Evolutionary conservation across 2,113 vertebrate genomes (phyloP).

Genomic region (Etheostoma spectabile): DNA sequence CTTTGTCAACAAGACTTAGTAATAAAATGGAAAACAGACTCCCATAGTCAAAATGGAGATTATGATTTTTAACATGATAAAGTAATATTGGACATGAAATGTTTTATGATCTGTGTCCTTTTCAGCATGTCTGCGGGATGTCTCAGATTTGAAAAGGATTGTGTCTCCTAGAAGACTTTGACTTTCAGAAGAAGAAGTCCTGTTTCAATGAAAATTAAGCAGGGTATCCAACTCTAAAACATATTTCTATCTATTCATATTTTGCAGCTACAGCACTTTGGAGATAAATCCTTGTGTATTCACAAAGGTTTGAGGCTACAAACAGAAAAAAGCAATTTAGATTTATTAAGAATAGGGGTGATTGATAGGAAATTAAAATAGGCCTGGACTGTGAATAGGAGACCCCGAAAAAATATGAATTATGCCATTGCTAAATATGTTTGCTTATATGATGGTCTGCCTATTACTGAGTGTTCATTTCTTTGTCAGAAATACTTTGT

Average conservation of each 20-base stretch:
- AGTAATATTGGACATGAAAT: constrained; percentile 72
- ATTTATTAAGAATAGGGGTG: constrained; percentile 68
- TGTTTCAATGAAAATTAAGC: constrained; percentile 51
- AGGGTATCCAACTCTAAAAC: constrained; percentile 41
- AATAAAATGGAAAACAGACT: constrained; percentile 71
- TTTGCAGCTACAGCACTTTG: constrained; percentile 60
- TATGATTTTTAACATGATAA: constrained; percentile 82
- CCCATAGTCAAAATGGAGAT: constrained; percentile 86
- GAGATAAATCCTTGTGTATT: constrained; percentile 63
- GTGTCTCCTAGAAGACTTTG: constrained; percentile 47
- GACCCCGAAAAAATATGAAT: constrained; percentile 31
- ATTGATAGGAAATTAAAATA: constrained; percentile 79
- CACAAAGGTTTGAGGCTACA: constrained; percentile 60
- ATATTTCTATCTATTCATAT: constrained; percentile 42
- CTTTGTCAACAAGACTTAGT: constrained; percentile 88
- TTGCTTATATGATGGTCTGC: constrained; percentile 57
- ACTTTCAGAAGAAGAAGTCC: constrained; percentile 52
- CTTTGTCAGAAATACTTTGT: constrained; percentile 19
- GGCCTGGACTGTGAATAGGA: constrained; percentile 55
- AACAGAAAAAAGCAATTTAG: constrained; percentile 72
- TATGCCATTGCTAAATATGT: constrained; percentile 42
- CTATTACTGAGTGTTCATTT: constrained; percentile 37
- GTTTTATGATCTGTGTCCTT: constrained; percentile 40
- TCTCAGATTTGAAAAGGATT: constrained; percentile 45
- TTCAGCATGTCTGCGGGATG: constrained; percentile 39